Evolutionary conservation across 2,888 invertebrate species (phyloP), one percentile per base, ranked within the genome.

Genomic region (Himalopsyche kuldschensis): DNA sequence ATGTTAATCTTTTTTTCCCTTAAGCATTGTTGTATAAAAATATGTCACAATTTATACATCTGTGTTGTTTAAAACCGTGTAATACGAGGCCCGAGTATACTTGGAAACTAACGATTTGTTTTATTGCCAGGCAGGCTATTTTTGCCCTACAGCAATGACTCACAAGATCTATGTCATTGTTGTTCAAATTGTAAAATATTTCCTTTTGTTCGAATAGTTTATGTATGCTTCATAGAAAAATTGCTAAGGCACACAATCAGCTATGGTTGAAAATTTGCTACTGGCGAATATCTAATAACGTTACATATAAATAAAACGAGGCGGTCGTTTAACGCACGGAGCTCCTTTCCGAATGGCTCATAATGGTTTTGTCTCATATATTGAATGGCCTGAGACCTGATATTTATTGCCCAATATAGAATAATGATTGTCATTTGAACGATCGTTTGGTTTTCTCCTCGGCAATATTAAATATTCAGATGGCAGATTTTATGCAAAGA

Each of bases 321-420:
- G 11, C 15, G 27, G 80, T 81, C 78, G 84, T 80, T 82, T 81
- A 78, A 81, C 82, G 84, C 80, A 77, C 48, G 41, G 78, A 63
- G 78, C 48, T 77, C 47, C 69, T 48, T 82, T 78, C 41, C 47
- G 78, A 78, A 76, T 41, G 78, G 80, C 20, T 24, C 78, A 63
- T 78, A 82, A 55, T 80, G 83, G 75, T 80, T 81, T 84, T 84
- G 82, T 82, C 84, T 82, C 80, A 76, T 82, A 82, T 82, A 82
- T 82, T 82, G 81, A 78, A 81, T 47, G 69, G 80, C 78, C 35
- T 69, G 47, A 78, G 31, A 31, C 30, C 55, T 69, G 75, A 82
- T 84, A 82, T 84, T 84, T 80, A 82, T 81, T 47, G 78, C 47
- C 78, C 41, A 69, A 80, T 82, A 78, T 78, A 84, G 78, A 84